These are phyloP conservation scores for Drosophila pectinifera DNA, from an alignment of 1,140 invertebrate genomes.

Conservation along the genomic window DNA sequence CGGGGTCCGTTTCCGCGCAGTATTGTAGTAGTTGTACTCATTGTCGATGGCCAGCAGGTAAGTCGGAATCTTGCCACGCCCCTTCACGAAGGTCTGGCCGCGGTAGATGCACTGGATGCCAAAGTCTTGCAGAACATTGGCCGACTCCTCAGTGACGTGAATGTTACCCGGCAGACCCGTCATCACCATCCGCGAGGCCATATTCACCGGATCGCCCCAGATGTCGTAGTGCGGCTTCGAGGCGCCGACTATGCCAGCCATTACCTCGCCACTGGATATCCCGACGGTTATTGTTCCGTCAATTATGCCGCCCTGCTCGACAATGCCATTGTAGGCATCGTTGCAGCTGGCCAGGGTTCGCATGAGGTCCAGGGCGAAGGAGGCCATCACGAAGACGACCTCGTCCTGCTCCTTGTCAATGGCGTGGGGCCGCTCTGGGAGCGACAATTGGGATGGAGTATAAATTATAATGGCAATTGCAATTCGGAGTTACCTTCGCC, in stretches of 20 bases:
- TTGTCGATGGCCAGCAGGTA: slow-evolving; percentile 27
- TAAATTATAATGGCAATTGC: no score
- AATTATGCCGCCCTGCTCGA: neutral
- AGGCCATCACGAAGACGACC: slow-evolving; percentile 51
- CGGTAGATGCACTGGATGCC: slow-evolving; percentile 37
- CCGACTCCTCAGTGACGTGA: slow-evolving; percentile 91
- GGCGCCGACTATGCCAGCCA: slow-evolving; percentile 90
- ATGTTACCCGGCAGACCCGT: slow-evolving; percentile 91
- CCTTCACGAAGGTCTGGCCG: slow-evolving; percentile 36
- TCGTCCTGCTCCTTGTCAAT: slow-evolving; percentile 10
- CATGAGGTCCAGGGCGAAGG: slow-evolving; percentile 63
- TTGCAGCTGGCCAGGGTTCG: slow-evolving; percentile 49
- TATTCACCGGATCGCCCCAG: slow-evolving; percentile 97
- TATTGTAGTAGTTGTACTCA: neutral
- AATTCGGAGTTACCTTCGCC: no score
- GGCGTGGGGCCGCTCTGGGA: neutral
- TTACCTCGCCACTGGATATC: slow-evolving; percentile 89
- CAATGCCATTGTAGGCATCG: slow-evolving; percentile 16
- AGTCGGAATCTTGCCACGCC: slow-evolving; percentile 28
- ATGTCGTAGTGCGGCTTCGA: slow-evolving; percentile 94
- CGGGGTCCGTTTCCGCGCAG: neutral
- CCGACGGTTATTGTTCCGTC: slow-evolving; percentile 87
- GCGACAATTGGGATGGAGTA: no score
- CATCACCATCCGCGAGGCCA: slow-evolving; percentile 96
- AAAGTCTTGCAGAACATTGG: slow-evolving; percentile 86